Percentiles rank a stretch among this genome's conserved stretches.
Evolutionary conservation across 2,113 vertebrate genomes (phyloP).

Genomic region (Epinephelus fuscoguttatus): DNA sequence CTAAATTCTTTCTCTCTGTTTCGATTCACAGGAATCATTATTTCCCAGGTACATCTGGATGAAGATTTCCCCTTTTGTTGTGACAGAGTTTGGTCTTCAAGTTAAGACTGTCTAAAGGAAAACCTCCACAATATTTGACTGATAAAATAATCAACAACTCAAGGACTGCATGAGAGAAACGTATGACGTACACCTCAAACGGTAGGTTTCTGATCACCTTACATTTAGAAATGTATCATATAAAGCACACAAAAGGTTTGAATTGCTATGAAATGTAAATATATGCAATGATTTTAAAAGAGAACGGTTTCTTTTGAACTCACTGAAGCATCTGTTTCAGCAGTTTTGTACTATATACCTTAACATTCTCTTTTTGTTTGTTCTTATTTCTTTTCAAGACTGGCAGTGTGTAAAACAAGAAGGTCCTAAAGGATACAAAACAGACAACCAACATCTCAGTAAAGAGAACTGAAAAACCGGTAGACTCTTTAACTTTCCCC

Average conservation of each 20-base stretch:
- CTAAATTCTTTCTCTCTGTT: constrained; percentile 11
- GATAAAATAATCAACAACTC: neutral
- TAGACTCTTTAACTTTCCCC: constrained; percentile 10
- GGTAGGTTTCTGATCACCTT: constrained; percentile 45
- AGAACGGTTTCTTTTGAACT: neutral
- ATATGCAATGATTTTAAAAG: neutral
- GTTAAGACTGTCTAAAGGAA: constrained; percentile 1
- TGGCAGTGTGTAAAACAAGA: constrained; percentile 9
- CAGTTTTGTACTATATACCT: neutral
- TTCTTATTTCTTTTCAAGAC: constrained; percentile 56
- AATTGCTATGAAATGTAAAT: neutral
- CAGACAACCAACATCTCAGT: constrained; percentile 16
- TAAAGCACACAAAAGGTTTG: neutral
- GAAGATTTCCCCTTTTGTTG: neutral
- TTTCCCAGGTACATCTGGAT: constrained; percentile 2
- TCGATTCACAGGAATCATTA: constrained; percentile 22
- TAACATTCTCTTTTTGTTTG: constrained; percentile 24
- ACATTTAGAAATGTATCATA: constrained; percentile 8
- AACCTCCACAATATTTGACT: neutral
- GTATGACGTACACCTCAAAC: neutral
- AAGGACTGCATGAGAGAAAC: constrained; percentile 7
- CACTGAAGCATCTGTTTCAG: constrained; percentile 5
- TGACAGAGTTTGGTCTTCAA: constrained; percentile 1
- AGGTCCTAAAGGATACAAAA: constrained; percentile 27
- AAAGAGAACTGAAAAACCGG: constrained; percentile 35